Percentiles rank a stretch among this genome's conserved stretches.
Conservation (phyloP, 2,113 vertebrate species). For the Tyto alba region DNA sequence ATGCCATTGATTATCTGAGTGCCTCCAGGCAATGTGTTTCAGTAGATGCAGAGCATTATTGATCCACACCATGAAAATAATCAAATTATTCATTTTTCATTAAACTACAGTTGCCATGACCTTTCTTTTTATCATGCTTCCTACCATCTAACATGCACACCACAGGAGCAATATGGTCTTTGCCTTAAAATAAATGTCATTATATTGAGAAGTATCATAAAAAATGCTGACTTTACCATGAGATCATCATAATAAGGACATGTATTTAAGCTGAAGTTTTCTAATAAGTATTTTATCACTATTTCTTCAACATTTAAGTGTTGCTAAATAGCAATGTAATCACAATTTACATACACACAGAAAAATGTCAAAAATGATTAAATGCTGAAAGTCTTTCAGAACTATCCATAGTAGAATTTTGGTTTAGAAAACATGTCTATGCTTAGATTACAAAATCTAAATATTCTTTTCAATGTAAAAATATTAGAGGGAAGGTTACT, state of each 20-base stretch:
- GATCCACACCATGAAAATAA: conserved; percentile 84
- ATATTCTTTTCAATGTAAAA: conserved; percentile 7
- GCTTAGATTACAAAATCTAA: not conserved
- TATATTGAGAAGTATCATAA: conserved; percentile 13
- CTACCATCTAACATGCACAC: conserved; percentile 31
- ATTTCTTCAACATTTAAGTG: not conserved
- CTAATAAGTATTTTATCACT: not conserved
- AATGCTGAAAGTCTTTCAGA: not conserved
- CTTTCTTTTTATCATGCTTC: conserved; percentile 46
- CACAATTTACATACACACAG: not conserved
- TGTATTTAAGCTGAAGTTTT: not conserved
- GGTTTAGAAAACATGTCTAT: not conserved
- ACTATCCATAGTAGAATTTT: not conserved
- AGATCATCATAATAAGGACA: not conserved
- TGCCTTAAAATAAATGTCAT: conserved; percentile 55
- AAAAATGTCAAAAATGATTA: not conserved
- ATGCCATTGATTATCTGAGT: conserved; percentile 80
- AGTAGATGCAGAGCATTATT: conserved; percentile 76
- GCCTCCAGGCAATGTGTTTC: conserved; percentile 74
- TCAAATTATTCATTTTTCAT: conserved; percentile 86
- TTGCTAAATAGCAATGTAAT: not conserved
- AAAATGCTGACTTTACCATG: conserved; percentile 38
- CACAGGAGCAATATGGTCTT: conserved; percentile 5
- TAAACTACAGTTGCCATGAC: conserved; percentile 64
- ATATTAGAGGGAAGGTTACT: not conserved